phyloP scores from a whole-genome alignment of 2,888 invertebrate genomes.

The Eupithecia subumbrata region DNA sequence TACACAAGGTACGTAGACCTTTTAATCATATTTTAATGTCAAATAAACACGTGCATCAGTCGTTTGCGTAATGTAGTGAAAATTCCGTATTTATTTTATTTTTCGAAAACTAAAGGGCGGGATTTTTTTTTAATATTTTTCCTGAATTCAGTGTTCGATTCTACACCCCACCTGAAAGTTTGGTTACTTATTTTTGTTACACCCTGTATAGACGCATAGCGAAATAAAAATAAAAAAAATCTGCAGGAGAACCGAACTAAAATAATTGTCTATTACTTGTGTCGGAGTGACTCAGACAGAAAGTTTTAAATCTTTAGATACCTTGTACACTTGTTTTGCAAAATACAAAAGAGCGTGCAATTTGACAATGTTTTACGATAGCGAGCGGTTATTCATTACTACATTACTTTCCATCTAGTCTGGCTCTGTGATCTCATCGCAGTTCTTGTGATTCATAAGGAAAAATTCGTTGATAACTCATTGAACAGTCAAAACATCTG shows the following conservation, averaged over 20 bases:
- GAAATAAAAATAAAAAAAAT: background rate
- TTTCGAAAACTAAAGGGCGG: too few species aligned
- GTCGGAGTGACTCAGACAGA: background rate
- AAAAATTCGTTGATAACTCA: background rate
- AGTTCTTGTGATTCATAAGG: background rate
- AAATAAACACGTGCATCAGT: too few species aligned
- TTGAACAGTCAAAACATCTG: background rate
- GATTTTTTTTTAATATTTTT: too few species aligned
- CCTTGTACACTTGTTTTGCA: background rate
- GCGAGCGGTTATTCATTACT: background rate
- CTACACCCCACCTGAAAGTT: too few species aligned
- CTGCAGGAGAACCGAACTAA: background rate
- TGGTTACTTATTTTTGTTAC: too few species aligned
- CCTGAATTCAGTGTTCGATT: too few species aligned
- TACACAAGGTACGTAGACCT: too few species aligned
- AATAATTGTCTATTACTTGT: background rate
- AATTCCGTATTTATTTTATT: too few species aligned
- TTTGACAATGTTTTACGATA: background rate
- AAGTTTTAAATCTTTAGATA: background rate
- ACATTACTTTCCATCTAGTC: conserved; percentile 8
- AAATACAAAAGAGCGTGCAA: background rate
- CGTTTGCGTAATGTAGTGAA: too few species aligned
- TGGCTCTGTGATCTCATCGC: conserved; percentile 8
- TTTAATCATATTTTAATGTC: too few species aligned
- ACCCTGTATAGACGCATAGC: too few species aligned